Evolutionary conservation across 2,888 invertebrate species (phyloP), one percentile per base, ranked within the genome.

Genomic region (Nymphalis c-album): DNA sequence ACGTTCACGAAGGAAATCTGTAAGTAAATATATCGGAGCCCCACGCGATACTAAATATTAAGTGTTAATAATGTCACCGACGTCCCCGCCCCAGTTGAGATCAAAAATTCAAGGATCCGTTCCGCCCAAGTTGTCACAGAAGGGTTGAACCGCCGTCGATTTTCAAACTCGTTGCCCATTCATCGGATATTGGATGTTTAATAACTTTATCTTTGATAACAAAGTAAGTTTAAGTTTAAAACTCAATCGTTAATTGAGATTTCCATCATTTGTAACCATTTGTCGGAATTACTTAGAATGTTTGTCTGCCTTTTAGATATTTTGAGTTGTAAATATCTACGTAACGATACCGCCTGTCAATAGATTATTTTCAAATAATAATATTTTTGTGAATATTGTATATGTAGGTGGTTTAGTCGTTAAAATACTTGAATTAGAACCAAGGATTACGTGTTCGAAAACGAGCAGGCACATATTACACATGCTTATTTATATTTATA

Each of bases 101-200:
- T 88, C 87, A 88, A 88, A 88, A 88, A 88, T 88, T 87, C 87
- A 88, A 80, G 83, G 78, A 82, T 83, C 82, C 83, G 84, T 85
- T 85, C 81, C 86, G 81, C 81, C 78, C 82, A 79, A 85, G 75
- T 80, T 80, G 79, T 78, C 78, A 76, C 78, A 74, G 80, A 85
- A 85, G 87, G 88, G 88, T 82, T 81, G 80, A 40, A 40, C 70
- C 72, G 74, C 70, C 72, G 74, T 75, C 82, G 82, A 85, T 85
- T 82, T 80, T 81, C 80, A 74, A 81, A 82, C 78, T 81, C 80
- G 83, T 81, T 85, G 81, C 78, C 80, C 77, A 74, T 78, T 81
- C 80, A 83, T 84, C 83, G 79, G 83, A 82, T 86, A 86, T 87
- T 79, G 82, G 79, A 75, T 77, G 67, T 63, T 64, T 71, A 75